Evolutionary conservation across 2,797 vertebrate species (phyloP).

Genomic region (Sternarchorhynchus goeldii): DNA sequence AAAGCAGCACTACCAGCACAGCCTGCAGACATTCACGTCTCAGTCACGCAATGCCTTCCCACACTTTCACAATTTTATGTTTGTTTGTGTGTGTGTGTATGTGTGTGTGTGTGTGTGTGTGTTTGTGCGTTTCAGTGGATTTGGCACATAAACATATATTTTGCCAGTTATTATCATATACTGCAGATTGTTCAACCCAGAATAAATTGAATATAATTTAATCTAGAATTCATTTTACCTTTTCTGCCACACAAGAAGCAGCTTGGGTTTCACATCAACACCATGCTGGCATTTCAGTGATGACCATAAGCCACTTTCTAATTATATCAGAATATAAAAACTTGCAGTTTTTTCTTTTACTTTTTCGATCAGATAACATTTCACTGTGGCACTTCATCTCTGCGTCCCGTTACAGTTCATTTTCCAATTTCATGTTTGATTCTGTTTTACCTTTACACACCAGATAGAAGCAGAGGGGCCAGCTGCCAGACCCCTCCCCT

Average conservation of each 20-base stretch:
- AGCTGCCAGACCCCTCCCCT: conserved; percentile 68
- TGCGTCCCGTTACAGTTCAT: conserved; percentile 79
- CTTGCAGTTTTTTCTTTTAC: conserved; percentile 42
- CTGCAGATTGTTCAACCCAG: neutral
- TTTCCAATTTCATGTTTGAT: conserved; percentile 78
- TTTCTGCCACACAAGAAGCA: conserved; percentile 11
- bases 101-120: neutral
- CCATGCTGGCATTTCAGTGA: neutral
- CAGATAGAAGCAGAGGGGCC: conserved; percentile 75
- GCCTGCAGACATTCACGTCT: conserved; percentile 39
- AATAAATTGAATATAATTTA: too few species aligned
- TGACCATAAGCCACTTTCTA: conserved; percentile 34
- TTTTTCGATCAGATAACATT: conserved; percentile 51
- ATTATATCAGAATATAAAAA: conserved; percentile 41
- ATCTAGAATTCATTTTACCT: neutral
- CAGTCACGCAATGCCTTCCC: conserved; percentile 39
- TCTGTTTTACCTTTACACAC: conserved; percentile 77
- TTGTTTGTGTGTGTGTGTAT: conserved; percentile 21
- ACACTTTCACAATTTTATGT: conserved; percentile 33
- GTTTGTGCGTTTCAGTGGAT: conserved; percentile 16
- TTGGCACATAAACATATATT: neutral
- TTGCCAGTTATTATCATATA: conserved; percentile 17
- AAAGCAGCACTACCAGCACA: conserved; percentile 52
- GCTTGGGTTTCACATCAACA: neutral
- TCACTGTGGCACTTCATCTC: conserved; percentile 71